Evolutionary conservation across 1,140 invertebrate genomes (phyloP).

Genomic region (Drosophila micromelanica): DNA sequence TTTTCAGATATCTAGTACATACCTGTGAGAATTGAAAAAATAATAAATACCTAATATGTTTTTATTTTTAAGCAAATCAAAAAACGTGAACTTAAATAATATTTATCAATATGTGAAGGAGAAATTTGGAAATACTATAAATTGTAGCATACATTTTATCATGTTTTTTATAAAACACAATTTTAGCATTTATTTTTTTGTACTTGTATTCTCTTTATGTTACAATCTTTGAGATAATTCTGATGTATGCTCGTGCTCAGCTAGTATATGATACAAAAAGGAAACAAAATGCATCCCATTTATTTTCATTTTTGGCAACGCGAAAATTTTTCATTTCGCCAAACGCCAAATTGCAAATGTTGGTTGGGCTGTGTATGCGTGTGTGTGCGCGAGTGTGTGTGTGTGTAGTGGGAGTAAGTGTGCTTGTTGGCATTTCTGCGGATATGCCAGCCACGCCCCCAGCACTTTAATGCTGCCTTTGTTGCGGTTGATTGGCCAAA

Average conservation of each 20-base stretch:
- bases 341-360: conserved; percentile 52
- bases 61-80: too few species aligned
- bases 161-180: too few species aligned
- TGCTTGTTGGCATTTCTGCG: conserved; percentile 7
- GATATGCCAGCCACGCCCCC: conserved; percentile 10
- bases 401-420: conserved; percentile 4
- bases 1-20: too few species aligned
- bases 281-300: conserved; percentile 45
- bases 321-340: conserved; percentile 48
- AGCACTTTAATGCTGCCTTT: conserved; percentile 26
- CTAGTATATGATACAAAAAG: conserved; percentile 10
- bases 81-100: too few species aligned
- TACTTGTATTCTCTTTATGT: neutral
- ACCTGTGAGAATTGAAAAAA: too few species aligned
- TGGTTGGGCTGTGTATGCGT: conserved; percentile 7
- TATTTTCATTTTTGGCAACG: conserved; percentile 62
- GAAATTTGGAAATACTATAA: too few species aligned
- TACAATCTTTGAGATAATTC: conserved; percentile 9
- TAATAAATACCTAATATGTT: too few species aligned
- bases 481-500: conserved; percentile 67
- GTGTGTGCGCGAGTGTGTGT: conserved; percentile 15
- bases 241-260: neutral
- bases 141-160: too few species aligned
- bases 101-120: too few species aligned
- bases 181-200: too few species aligned